Base-by-base conservation (phyloP, 2,113 vertebrate genomes). In the Elanoides forficatus region DNA sequence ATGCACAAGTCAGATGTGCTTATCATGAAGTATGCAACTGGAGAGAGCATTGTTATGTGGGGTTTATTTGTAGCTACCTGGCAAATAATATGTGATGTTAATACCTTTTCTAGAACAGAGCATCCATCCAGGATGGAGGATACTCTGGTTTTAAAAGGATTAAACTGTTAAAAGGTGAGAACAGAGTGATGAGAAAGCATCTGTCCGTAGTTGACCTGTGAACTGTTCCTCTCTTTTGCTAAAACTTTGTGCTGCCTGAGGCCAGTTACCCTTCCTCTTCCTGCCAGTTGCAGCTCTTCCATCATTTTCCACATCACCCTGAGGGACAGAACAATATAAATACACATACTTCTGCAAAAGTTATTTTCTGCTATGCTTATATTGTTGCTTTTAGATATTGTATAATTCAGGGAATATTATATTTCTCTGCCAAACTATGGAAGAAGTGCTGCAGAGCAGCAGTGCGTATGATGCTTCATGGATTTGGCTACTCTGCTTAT, bases 161-260 rank as follows among this genome's bases (percentile, higher is more conserved):
- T 53, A 17, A 50, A n/a, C 25, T 20, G 21, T 53, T 74, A 45
- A 48, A 43, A 19, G 29, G 7, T 63, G 45, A 60, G 30, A 93
- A 50, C 17, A 52, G 17, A 60, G 12, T 25, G 16, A 40, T 38
- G 34, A 40, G 70, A 30, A 63, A 17, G 6, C 22, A 11, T 66
- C 2, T 9, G 18, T 34, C 45, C 1, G 0, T 19, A n/a, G n/a
- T 11, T 79, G 13, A 79, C 36, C 43, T 5, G 3, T 11, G n/a
- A 66, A 19, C 25, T 42, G 20, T 52, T 93, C 4, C 11, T 82
- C 48, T 76, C 17, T 55, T 63, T 34, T 17, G 10, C 32, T 58
- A 13, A n/a, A 66, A 29, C 22, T 13, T 23, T 16, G 6, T 34
- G 17, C 36, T 83, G 8, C 38, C 43, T 50, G 32, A 75, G 50